Evolutionary conservation across 2,113 vertebrate species (phyloP).

Genomic region (Ifrita kowaldi): DNA sequence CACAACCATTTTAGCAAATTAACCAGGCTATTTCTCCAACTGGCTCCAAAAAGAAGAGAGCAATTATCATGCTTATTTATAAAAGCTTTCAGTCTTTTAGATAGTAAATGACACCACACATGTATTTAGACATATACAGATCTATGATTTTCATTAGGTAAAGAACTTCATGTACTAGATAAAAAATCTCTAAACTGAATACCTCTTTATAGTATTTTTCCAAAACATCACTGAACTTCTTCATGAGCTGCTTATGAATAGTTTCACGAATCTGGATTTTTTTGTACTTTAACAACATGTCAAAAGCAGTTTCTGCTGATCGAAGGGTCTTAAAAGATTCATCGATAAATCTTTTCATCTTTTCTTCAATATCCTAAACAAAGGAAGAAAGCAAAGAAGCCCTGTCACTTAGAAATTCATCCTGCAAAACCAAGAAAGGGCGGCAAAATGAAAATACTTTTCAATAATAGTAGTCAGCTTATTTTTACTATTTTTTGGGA

Average conservation of each 20-base stretch:
- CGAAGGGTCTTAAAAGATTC: slow-evolving; percentile 87
- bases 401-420: background rate
- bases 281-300: slow-evolving; percentile 89
- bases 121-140: background rate
- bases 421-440: background rate
- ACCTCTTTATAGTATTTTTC: slow-evolving; percentile 91
- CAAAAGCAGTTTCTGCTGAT: slow-evolving; percentile 87
- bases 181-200: background rate
- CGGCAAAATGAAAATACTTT: background rate
- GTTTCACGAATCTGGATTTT: slow-evolving; percentile 79
- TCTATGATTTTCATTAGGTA: background rate
- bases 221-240: slow-evolving; percentile 85
- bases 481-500: background rate
- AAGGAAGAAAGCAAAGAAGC: background rate
- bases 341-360: slow-evolving; percentile 86
- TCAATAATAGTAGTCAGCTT: background rate
- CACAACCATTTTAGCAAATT: background rate
- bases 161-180: background rate
- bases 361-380: slow-evolving; percentile 85
- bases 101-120: background rate
- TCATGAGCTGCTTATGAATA: slow-evolving; percentile 87
- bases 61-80: background rate
- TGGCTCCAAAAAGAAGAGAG: background rate
- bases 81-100: background rate
- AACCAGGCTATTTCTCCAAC: background rate